phyloP scores from a whole-genome alignment of 2,888 invertebrate genomes.

The Patella ulyssiponensis region DNA sequence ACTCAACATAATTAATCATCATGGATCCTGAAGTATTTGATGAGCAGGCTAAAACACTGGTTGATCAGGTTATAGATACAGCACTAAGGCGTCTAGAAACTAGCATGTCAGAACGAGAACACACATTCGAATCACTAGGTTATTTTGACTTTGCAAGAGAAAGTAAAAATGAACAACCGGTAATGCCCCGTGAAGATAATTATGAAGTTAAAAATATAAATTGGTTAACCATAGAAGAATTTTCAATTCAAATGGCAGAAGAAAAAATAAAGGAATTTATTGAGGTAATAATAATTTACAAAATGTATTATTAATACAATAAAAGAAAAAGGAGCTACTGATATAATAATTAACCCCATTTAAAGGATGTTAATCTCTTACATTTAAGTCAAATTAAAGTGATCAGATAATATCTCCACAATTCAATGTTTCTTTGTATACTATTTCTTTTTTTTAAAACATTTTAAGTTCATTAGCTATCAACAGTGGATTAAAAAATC shows the following conservation, averaged over 20 bases:
- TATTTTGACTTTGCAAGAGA: constrained; percentile 51
- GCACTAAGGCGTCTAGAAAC: constrained; percentile 64
- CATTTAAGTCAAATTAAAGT: no score
- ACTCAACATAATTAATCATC: constrained; percentile 33
- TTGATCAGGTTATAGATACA: constrained; percentile 64
- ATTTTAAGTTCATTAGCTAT: no score
- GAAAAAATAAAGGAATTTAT: constrained; percentile 70
- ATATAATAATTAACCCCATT: no score
- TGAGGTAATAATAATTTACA: constrained; percentile 49
- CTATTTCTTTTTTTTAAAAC: no score
- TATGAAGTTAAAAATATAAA: constrained; percentile 67
- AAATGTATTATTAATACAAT: no score
- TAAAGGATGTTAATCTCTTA: no score
- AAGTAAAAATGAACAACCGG: constrained; percentile 30
- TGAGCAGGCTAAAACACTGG: constrained; percentile 59
- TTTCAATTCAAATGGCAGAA: constrained; percentile 61
- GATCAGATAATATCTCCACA: no score
- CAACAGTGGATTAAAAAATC: no score
- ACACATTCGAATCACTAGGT: constrained; percentile 61
- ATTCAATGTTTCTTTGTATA: no score
- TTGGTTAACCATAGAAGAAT: constrained; percentile 69
- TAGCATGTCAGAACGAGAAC: constrained; percentile 59
- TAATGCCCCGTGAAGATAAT: constrained; percentile 55
- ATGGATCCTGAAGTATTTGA: constrained; percentile 47
- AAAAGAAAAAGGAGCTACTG: no score